phyloP scores from a whole-genome alignment of 2,113 vertebrate genomes.

The Cyanistes caeruleus region DNA sequence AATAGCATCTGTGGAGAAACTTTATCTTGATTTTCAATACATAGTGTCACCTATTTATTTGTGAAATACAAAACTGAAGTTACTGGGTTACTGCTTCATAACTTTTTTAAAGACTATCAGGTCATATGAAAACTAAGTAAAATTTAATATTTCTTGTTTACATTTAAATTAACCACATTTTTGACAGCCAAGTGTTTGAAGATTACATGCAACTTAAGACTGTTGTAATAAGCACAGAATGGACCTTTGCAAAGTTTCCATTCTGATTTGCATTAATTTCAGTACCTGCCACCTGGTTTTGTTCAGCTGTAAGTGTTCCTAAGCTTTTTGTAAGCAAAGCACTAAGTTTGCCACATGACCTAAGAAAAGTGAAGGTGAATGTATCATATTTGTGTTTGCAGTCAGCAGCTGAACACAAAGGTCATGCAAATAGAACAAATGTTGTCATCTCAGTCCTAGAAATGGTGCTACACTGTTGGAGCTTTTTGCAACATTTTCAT shows the following conservation, averaged over 20 bases:
- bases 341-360: not conserved
- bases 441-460: slow-evolving; percentile 8
- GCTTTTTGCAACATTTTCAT: not conserved
- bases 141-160: not conserved
- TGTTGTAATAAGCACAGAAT: not conserved
- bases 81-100: not conserved
- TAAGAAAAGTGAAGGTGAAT: slow-evolving; percentile 18
- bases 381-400: not conserved
- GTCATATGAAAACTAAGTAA: not conserved
- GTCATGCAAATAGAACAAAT: slow-evolving; percentile 40
- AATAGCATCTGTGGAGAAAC: not conserved
- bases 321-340: not conserved
- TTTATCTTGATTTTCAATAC: not conserved
- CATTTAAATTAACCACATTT: not conserved
- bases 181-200: not conserved
- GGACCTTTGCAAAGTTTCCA: not conserved
- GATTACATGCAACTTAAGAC: not conserved
- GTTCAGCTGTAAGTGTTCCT: not conserved
- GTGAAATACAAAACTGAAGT: not conserved
- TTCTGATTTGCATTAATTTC: not conserved
- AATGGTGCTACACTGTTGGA: not conserved
- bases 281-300: not conserved
- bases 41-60: not conserved
- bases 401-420: slow-evolving; percentile 35
- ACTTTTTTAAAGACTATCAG: not conserved